A percentile compares a stretch with the other conserved stretches of the same genome.
phyloP scores from a whole-genome alignment of 2,797 vertebrate genomes.

The Melanotaenia nigrans region DNA sequence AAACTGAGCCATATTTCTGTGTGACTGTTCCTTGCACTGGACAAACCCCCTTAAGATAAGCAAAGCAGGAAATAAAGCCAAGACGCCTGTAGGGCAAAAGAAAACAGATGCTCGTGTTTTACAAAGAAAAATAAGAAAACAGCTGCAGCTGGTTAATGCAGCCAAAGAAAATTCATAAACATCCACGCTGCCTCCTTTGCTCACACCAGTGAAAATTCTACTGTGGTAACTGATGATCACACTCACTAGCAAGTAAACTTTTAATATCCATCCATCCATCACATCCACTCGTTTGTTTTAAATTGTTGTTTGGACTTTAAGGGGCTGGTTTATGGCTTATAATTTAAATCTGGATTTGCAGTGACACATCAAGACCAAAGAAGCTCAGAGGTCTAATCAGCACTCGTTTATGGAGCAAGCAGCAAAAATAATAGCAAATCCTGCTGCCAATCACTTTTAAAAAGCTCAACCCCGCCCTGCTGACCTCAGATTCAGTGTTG shows the following conservation, averaged over 20 bases:
- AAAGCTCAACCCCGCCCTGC: conserved; percentile 36
- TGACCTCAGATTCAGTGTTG: conserved; percentile 36
- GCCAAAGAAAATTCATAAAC: not conserved
- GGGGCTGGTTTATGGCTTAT: not conserved
- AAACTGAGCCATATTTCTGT: not conserved
- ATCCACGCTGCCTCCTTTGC: not conserved
- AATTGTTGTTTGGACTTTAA: not conserved
- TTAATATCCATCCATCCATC: not conserved
- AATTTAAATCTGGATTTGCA: conserved; percentile 31
- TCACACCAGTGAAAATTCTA: no score
- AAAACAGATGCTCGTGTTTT: conserved; percentile 7
- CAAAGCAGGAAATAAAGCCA: conserved; percentile 23
- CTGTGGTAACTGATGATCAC: not conserved
- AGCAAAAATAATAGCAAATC: conserved; percentile 62
- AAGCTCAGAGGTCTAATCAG: conserved; percentile 51
- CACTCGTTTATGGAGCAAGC: conserved; percentile 35
- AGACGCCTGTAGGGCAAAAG: not conserved
- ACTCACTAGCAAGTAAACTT: not conserved
- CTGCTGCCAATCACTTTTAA: conserved; percentile 36
- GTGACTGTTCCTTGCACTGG: not conserved
- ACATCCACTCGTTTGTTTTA: not conserved
- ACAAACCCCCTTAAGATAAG: not conserved
- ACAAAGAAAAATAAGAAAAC: conserved; percentile 2
- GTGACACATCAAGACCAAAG: conserved; percentile 31
- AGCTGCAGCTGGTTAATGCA: not conserved